phyloP scores from a whole-genome alignment of 2,888 invertebrate genomes.

The Lasioglossum villosulum region DNA sequence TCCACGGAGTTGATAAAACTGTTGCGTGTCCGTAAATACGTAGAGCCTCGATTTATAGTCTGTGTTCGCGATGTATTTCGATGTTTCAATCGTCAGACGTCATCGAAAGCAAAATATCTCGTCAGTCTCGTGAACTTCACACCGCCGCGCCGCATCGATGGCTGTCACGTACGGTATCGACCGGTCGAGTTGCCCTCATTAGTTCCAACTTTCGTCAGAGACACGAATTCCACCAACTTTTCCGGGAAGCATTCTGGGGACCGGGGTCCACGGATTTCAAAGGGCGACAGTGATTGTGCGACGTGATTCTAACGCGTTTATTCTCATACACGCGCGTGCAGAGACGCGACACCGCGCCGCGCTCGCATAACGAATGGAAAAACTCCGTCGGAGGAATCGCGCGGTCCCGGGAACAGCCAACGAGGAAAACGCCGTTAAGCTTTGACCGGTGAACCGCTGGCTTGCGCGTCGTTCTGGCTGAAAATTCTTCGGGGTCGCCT shows the following conservation, averaged over 20 bases:
- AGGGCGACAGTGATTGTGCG: constrained; percentile 20
- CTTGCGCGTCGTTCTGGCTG: constrained; percentile 40
- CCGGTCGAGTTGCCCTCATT: neutral
- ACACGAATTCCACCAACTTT: neutral
- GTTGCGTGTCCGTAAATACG: neutral
- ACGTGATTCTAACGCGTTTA: constrained; percentile 26
- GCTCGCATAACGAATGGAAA: constrained; percentile 43
- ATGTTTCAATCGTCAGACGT: neutral
- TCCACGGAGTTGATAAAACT: neutral
- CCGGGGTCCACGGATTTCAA: neutral
- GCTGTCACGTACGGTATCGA: neutral
- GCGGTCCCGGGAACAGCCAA: constrained; percentile 18
- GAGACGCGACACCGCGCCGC: neutral
- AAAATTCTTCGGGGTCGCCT: constrained; percentile 54
- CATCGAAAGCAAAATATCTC: neutral
- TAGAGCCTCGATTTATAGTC: neutral
- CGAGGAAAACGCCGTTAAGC: constrained; percentile 49
- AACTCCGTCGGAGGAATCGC: constrained; percentile 30
- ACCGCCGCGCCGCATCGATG: neutral
- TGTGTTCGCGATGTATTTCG: neutral
- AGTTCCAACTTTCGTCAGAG: neutral
- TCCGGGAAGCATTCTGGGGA: neutral
- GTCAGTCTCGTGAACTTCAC: neutral
- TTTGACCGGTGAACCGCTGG: constrained; percentile 60
- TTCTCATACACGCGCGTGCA: constrained; percentile 14